Evolutionary conservation across 1,140 invertebrate genomes (phyloP).

Genomic region (Sycobia sp.): DNA sequence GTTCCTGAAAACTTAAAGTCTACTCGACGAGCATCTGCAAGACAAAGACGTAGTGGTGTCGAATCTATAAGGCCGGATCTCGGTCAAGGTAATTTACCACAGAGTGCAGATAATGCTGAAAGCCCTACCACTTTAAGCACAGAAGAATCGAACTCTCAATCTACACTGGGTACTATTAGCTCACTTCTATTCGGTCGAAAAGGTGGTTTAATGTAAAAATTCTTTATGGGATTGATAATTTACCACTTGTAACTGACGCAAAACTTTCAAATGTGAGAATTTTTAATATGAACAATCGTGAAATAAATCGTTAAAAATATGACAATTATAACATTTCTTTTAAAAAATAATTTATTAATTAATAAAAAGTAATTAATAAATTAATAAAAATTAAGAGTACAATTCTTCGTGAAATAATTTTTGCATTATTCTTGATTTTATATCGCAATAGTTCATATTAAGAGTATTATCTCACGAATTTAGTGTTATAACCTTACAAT

Average conservation of each 20-base stretch:
- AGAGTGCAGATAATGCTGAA: background rate
- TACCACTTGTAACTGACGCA: conserved; percentile 1
- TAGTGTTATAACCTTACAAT: background rate
- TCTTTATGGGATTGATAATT: background rate
- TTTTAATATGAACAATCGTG: background rate
- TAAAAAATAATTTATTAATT: too few species aligned
- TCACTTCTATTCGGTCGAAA: conserved; percentile 81
- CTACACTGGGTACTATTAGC: conserved; percentile 78
- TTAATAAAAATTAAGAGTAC: too few species aligned
- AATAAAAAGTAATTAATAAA: too few species aligned
- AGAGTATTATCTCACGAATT: background rate
- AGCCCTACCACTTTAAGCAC: conserved; percentile 46
- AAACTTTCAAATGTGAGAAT: background rate
- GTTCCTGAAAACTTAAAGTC: background rate
- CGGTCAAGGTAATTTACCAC: conserved; percentile 61
- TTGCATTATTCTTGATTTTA: too few species aligned
- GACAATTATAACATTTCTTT: too few species aligned
- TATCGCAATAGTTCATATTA: too few species aligned
- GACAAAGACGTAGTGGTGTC: conserved; percentile 52
- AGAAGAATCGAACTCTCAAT: conserved; percentile 59
- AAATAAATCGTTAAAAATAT: background rate
- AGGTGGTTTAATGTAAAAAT: conserved; percentile 74
- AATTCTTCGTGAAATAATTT: too few species aligned
- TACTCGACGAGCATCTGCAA: conserved; percentile 32
- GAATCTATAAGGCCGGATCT: conserved; percentile 66